Conservation (phyloP, 2,888 invertebrate species). For the Aelia acuminata region DNA sequence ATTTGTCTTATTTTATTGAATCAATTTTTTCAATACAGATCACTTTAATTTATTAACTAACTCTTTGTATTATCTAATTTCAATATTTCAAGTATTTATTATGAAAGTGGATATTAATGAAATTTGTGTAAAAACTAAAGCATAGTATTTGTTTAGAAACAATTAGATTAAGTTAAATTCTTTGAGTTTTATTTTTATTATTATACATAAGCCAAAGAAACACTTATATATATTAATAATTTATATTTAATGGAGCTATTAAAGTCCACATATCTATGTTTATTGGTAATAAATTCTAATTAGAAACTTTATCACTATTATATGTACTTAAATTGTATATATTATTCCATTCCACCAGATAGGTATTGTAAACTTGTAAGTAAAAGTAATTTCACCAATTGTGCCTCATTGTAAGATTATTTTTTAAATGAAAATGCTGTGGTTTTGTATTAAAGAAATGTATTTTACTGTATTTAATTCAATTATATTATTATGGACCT, state of each 20-base stretch:
- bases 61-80: neutral
- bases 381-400: slow-evolving; percentile 35
- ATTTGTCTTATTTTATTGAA: neutral
- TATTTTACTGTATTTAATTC: neutral
- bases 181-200: neutral
- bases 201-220: neutral
- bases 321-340: neutral
- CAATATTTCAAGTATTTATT: neutral
- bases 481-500: too few species aligned
- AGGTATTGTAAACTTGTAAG: neutral
- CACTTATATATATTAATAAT: neutral
- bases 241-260: neutral
- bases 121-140: neutral
- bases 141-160: neutral
- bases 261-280: neutral
- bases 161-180: neutral
- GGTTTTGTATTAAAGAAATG: neutral
- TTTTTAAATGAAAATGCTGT: neutral
- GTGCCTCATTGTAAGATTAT: slow-evolving; percentile 31
- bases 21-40: neutral
- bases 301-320: neutral
- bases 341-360: neutral
- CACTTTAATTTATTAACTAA: neutral
- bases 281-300: neutral
- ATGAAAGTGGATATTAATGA: neutral